Evolutionary conservation across 2,888 invertebrate genomes (phyloP).

Genomic region (Hirtodrosophila trivittata): DNA sequence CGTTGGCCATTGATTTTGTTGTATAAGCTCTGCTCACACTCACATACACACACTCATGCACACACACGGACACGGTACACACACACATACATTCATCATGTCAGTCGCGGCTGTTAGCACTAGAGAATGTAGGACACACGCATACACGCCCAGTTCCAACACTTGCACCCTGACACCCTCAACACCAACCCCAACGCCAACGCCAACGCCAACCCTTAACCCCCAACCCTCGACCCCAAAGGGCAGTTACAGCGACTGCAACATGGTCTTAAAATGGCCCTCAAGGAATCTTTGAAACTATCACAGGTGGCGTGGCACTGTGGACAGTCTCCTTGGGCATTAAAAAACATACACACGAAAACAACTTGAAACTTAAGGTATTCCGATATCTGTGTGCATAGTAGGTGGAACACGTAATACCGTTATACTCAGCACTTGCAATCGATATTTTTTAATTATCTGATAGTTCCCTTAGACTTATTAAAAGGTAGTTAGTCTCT

Average conservation of each 20-base stretch:
- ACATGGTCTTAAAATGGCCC: slow-evolving; percentile 52
- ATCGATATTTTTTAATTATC: too few relatives aligned
- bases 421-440: too few relatives aligned
- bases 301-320: slow-evolving; percentile 33
- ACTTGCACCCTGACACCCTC: slow-evolving; percentile 3
- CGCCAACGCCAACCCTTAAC: neutral
- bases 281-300: slow-evolving; percentile 43
- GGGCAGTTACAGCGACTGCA: slow-evolving; percentile 23
- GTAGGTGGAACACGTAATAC: too few relatives aligned
- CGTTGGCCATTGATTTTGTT: slow-evolving; percentile 72
- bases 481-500: too few relatives aligned
- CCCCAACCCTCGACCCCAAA: neutral
- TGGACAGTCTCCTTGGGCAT: slow-evolving; percentile 32
- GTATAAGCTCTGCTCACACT: slow-evolving; percentile 57
- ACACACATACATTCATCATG: slow-evolving; percentile 50
- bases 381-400: too few relatives aligned
- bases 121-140: slow-evolving; percentile 66
- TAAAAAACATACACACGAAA: neutral
- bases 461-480: too few relatives aligned
- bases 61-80: too few relatives aligned
- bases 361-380: neutral
- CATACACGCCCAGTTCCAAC: slow-evolving; percentile 42
- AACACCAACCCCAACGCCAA: neutral
- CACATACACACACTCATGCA: slow-evolving; percentile 12
- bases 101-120: slow-evolving; percentile 18